phyloP scores from a whole-genome alignment of 2,113 vertebrate genomes.

The Xiphophorus maculatus region DNA sequence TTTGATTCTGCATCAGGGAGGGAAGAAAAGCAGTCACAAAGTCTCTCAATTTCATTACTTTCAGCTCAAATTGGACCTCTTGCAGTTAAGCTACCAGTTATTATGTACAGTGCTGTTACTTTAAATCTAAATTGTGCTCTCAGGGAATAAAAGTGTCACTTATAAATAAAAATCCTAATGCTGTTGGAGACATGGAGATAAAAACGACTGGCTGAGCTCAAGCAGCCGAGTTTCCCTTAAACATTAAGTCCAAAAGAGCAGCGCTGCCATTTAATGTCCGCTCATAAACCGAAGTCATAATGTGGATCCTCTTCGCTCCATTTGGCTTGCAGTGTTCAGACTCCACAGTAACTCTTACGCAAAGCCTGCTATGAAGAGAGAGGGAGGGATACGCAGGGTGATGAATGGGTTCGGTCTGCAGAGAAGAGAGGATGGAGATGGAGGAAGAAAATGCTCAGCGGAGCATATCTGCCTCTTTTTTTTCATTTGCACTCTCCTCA shows the following conservation, averaged over 20 bases:
- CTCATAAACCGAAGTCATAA: constrained; percentile 30
- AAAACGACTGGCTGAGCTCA: not conserved
- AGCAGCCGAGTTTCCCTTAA: not conserved
- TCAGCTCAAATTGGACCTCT: no score
- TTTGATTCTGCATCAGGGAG: not conserved
- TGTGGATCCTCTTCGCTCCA: constrained; percentile 52
- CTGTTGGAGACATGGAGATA: not conserved
- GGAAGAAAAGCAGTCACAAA: no score
- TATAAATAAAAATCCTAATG: not conserved
- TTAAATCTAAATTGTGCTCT: not conserved
- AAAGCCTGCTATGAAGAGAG: constrained; percentile 33
- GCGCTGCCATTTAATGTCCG: constrained; percentile 45
- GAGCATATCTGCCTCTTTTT: not conserved
- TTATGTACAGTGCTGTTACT: not conserved
- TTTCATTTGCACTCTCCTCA: no score
- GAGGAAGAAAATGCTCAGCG: constrained; percentile 29
- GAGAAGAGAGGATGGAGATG: constrained; percentile 30
- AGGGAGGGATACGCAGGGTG: constrained; percentile 5
- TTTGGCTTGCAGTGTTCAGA: constrained; percentile 54
- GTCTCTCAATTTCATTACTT: no score
- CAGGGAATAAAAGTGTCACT: not conserved
- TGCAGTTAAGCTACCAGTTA: no score
- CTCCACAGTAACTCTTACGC: constrained; percentile 51
- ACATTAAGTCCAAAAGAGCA: constrained; percentile 40
- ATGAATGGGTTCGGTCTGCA: constrained; percentile 31